phyloP scores from a whole-genome alignment of 2,888 invertebrate species.

The Eremobia ochroleuca region DNA sequence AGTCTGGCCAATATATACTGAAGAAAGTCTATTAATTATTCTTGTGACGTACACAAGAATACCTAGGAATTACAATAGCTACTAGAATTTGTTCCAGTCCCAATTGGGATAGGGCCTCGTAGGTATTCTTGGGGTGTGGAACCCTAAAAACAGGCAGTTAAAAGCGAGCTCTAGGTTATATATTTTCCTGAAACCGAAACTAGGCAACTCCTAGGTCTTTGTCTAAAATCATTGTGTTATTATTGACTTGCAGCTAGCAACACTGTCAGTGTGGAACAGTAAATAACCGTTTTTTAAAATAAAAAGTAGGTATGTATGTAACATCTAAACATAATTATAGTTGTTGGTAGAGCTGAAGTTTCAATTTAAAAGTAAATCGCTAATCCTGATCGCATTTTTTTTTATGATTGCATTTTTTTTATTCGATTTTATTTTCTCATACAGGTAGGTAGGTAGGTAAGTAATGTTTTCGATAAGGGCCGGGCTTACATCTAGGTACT shows the following conservation, averaged over 20 bases:
- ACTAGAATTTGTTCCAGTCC: neutral
- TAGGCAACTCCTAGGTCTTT: neutral
- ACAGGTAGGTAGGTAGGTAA: neutral
- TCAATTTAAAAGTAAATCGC: neutral
- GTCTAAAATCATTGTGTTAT: neutral
- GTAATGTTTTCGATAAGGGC: slow-evolving; percentile 11
- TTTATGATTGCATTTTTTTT: neutral
- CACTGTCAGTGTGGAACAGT: slow-evolving; percentile 3
- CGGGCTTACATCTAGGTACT: slow-evolving; percentile 1
- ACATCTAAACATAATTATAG: neutral
- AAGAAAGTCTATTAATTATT: too few relatives aligned
- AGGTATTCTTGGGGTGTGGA: neutral
- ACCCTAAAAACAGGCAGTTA: neutral
- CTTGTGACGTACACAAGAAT: neutral
- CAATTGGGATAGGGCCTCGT: neutral
- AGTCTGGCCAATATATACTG: neutral
- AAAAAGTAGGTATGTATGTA: neutral
- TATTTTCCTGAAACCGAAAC: neutral
- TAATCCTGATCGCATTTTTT: neutral
- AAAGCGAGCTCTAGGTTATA: neutral
- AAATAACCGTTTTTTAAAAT: neutral
- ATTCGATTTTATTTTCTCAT: neutral
- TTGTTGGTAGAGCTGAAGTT: slow-evolving; percentile 4
- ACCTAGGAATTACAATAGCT: neutral
- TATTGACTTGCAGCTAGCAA: slow-evolving; percentile 15